Base-by-base conservation (phyloP, 2,797 vertebrate species). In the Hemibagrus guttatus region DNA sequence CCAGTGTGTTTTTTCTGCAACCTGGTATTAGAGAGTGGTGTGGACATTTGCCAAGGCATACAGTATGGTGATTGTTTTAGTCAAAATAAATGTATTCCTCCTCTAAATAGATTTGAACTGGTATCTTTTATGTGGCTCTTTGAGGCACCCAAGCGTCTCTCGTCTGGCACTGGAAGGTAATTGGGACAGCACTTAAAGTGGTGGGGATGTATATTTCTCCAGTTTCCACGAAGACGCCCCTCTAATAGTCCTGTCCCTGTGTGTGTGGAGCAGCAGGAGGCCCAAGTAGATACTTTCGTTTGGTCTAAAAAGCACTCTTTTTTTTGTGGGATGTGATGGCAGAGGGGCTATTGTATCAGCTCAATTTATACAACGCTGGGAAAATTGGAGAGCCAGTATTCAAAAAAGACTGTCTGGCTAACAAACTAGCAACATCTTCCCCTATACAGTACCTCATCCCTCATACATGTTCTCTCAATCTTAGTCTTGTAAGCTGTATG, bases 161-260 rank as follows among this genome's bases (percentile, higher is more conserved):
- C 42, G 84, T 61, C 56, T 74, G 74, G 82, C 89, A 84, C 90
- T 91, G 90, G 31, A 92, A 89, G 61, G 91, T 91, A 92, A 95
- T 93, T 91, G 91, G 88, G 88, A 89, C 89, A 83, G 81, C 90
- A 88, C 88, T 93, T 93, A 86, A 91, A 92, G 84, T 81, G 88
- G 80, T 89, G 86, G 79, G 86, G 89, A 87, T 92, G 90, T 87
- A 90, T 90, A 91, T 91, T 93, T 88, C 89, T 93, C 88, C 90
- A 87, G 46, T 91, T 84, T 82, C 90, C 84, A 61, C 76, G 86
- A 84, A 93, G 92, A 94, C 93, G 93, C 91, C 82, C 85, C 85
- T 88, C 84, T 94, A 94, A 95, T 94, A 92, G 93, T 87, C 85
- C 88, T 94, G 90, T 94, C 63, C 72, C 39, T 72, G 16, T 54